These are phyloP conservation scores for Hololepta plana DNA, from an alignment of 2,888 invertebrate genomes.

Conservation along the genomic window DNA sequence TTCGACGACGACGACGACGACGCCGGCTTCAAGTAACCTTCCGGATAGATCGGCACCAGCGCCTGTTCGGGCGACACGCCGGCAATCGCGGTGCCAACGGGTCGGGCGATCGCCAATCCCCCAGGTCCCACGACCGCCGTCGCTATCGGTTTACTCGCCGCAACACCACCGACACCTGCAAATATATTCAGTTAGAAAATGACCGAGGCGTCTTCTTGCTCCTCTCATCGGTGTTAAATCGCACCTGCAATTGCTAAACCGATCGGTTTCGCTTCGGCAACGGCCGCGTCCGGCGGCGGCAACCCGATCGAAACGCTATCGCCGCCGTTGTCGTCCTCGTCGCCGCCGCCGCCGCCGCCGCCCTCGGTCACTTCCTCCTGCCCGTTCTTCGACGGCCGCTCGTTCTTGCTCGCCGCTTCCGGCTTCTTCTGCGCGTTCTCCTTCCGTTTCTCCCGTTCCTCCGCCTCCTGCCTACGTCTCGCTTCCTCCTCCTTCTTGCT, in stretches of 20 bases:
- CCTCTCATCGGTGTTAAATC: not conserved
- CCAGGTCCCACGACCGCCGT: slow-evolving; percentile 52
- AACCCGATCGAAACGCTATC: slow-evolving; percentile 30
- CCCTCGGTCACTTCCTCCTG: slow-evolving; percentile 13
- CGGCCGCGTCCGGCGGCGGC: slow-evolving; percentile 39
- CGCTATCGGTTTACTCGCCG: slow-evolving; percentile 50
- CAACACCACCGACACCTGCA: slow-evolving; percentile 50
- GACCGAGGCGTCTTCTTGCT: not conserved
- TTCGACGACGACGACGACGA: slow-evolving; percentile 10
- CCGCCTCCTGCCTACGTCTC: too few species aligned
- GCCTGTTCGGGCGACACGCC: slow-evolving; percentile 39
- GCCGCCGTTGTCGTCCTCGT: slow-evolving; percentile 22
- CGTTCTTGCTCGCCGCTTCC: slow-evolving; percentile 11
- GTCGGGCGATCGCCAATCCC: slow-evolving; percentile 51
- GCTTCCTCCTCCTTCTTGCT: slow-evolving; percentile 13
- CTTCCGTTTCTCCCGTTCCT: slow-evolving; percentile 6
- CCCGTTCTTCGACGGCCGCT: slow-evolving; percentile 11
- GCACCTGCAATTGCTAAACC: slow-evolving; percentile 32
- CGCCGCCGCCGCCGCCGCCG: slow-evolving; percentile 15
- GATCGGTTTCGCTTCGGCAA: slow-evolving; percentile 60
- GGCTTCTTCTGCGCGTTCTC: slow-evolving; percentile 4
- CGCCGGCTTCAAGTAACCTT: slow-evolving; percentile 13
- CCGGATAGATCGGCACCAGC: slow-evolving; percentile 21
- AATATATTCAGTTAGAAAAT: slow-evolving; percentile 6
- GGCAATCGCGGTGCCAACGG: slow-evolving; percentile 57